These are phyloP conservation scores for Silurus lanzhouensis DNA, from an alignment of 2,797 vertebrate genomes.

Conservation along the genomic window DNA sequence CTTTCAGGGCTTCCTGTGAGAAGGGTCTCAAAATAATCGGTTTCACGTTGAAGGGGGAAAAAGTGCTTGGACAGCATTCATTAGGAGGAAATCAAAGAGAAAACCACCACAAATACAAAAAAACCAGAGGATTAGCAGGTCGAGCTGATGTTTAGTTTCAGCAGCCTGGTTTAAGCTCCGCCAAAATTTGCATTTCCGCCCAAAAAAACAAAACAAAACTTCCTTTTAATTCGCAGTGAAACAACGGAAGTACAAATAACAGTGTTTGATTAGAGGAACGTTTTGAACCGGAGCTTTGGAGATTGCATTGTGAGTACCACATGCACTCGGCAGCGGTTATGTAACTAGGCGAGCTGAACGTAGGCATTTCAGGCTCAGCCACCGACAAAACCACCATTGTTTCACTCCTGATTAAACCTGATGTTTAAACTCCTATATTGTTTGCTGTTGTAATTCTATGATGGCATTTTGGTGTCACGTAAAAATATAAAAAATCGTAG, in stretches of 20 bases:
- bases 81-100: neutral
- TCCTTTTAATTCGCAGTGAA: conserved; percentile 12
- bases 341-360: conserved; percentile 12
- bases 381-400: conserved; percentile 41
- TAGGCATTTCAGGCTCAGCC: conserved; percentile 23
- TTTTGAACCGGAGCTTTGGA: conserved; percentile 28
- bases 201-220: neutral
- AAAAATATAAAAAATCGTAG: too few species aligned
- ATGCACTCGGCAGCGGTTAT: conserved; percentile 36
- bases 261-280: conserved; percentile 27
- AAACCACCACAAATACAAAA: neutral
- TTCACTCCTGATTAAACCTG: conserved; percentile 22
- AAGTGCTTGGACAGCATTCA: neutral
- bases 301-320: conserved; percentile 21
- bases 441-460: conserved; percentile 10
- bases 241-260: neutral
- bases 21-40: neutral
- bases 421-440: conserved; percentile 11
- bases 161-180: neutral
- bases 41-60: neutral
- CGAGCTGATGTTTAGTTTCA: neutral
- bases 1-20: neutral
- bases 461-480: too few species aligned
- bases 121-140: neutral
- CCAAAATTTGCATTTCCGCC: neutral